These are phyloP conservation scores for silkworm (Bombyx mori) DNA, from an alignment of 1,140 invertebrate genomes.

Conservation along the genomic window ASM3026992v2 NC_085120.1:10317501-10318000, in stretches of 20 bases:
- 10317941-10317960: no score
- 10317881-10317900: no score
- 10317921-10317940: no score
- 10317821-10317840: no score
- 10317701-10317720: background rate
- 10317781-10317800: no score
- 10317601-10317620: conserved; percentile 18
- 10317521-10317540: conserved; percentile 16
- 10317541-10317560: conserved; percentile 22
- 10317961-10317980: no score
- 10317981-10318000: no score
- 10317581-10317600: conserved; percentile 29
- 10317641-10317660: conserved; percentile 10
- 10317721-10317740: background rate
- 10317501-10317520: conserved; percentile 18
- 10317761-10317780: background rate
- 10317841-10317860: no score
- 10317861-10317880: no score
- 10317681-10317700: conserved; percentile 11
- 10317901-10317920: no score
- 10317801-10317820: no score
- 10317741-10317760: background rate
- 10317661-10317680: conserved; percentile 7
- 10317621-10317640: conserved; percentile 16
- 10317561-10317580: conserved; percentile 23